Conservation (phyloP, 2,888 invertebrate species). For the Drosophila emarginata region DNA sequence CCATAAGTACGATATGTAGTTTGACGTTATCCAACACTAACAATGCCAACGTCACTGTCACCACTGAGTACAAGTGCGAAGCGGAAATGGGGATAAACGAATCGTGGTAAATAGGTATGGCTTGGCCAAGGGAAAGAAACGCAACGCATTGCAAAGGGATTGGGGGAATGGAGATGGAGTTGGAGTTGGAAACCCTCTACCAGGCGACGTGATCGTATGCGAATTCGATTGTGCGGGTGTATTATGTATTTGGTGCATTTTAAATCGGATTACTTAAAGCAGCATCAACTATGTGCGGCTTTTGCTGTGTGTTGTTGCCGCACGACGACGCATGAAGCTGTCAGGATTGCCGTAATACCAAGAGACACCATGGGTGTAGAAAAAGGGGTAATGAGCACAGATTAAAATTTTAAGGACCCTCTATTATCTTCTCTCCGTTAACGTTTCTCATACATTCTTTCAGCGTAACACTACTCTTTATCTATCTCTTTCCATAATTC, state of each 20-base stretch:
- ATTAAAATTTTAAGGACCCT: too few relatives aligned
- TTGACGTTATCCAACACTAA: slow-evolving; percentile 67
- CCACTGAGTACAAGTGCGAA: slow-evolving; percentile 37
- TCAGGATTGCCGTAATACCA: background rate
- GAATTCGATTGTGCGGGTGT: slow-evolving; percentile 66
- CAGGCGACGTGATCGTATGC: slow-evolving; percentile 67
- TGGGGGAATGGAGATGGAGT: background rate
- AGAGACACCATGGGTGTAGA: background rate
- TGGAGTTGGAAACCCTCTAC: background rate
- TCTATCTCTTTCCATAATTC: too few relatives aligned
- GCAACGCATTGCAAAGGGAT: background rate
- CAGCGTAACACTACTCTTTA: too few relatives aligned
- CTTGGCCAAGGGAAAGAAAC: too few relatives aligned
- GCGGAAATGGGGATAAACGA: slow-evolving; percentile 25
- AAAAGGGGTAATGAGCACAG: background rate
- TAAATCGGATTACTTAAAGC: slow-evolving; percentile 74
- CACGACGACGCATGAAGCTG: slow-evolving; percentile 23
- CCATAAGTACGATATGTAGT: slow-evolving; percentile 19
- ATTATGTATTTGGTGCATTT: slow-evolving; percentile 68
- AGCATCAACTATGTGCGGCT: slow-evolving; percentile 55
- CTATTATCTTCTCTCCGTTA: too few relatives aligned
- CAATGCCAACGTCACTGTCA: slow-evolving; percentile 28
- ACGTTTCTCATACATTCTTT: too few relatives aligned
- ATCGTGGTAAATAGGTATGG: background rate
- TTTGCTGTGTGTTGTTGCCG: slow-evolving; percentile 34